Conservation (phyloP, 2,888 invertebrate genomes). For the Argynnis bischoffii region DNA sequence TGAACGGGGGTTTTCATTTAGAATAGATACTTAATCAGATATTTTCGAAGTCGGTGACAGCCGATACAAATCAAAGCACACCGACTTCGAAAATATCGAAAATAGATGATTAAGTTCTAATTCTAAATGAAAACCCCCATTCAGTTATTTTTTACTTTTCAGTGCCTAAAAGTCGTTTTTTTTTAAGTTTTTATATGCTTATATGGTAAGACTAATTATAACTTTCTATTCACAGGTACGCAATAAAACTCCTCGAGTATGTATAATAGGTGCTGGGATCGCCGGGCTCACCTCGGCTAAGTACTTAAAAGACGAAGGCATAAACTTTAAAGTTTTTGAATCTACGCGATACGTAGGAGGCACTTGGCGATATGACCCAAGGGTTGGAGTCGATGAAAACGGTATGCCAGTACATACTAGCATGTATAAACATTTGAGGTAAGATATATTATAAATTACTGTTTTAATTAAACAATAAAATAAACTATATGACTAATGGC, state of each 20-base stretch:
- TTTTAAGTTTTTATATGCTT: no score
- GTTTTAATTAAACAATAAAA: background rate
- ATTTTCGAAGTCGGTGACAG: no score
- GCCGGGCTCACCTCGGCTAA: conserved; percentile 67
- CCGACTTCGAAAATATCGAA: no score
- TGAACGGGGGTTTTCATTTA: no score
- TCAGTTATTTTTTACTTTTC: no score
- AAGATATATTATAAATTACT: conserved; percentile 35
- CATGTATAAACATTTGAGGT: conserved; percentile 87
- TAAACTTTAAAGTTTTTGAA: conserved; percentile 68
- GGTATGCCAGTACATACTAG: conserved; percentile 84
- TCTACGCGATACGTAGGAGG: conserved; percentile 68
- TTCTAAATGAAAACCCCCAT: no score
- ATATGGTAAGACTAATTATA: background rate
- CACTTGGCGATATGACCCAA: conserved; percentile 74
- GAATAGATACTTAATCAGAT: no score
- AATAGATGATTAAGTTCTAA: no score
- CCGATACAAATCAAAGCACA: no score
- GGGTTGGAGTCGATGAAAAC: conserved; percentile 77
- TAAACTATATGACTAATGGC: no score
- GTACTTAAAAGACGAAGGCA: conserved; percentile 66
- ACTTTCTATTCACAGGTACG: conserved; percentile 29
- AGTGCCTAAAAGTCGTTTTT: no score
- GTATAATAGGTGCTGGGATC: conserved; percentile 72
- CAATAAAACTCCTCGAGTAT: conserved; percentile 54